These are phyloP conservation scores for Tenrec ecaudatus DNA, from an alignment of 2,113 vertebrate species.

Conservation along the genomic window DNA sequence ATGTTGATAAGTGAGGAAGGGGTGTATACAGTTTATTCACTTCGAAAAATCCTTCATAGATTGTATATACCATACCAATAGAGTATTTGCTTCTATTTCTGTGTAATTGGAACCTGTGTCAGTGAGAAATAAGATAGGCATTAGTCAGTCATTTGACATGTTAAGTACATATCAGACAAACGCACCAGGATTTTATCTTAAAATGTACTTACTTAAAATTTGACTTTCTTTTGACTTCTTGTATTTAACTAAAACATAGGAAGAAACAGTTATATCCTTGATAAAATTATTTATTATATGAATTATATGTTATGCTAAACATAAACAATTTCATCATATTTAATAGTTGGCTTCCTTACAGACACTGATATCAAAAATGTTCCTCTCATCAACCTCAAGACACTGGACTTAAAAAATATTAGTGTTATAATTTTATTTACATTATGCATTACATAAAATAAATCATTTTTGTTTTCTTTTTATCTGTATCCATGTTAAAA, in stretches of 20 bases:
- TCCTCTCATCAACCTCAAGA: not conserved
- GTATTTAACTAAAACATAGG: not conserved
- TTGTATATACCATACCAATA: not conserved
- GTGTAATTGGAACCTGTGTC: not conserved
- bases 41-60: not conserved
- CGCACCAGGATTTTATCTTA: no score
- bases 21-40: not conserved
- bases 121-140: not conserved
- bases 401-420: not conserved
- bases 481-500: constrained; percentile 64
- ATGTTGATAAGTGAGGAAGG: no score
- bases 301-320: constrained; percentile 11
- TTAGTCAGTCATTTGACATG: not conserved
- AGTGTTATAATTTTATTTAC: constrained; percentile 54
- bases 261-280: no score
- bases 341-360: not conserved
- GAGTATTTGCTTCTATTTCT: not conserved
- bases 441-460: constrained; percentile 36
- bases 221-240: not conserved
- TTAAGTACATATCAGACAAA: not conserved
- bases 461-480: constrained; percentile 32
- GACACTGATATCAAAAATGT: not conserved
- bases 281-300: not conserved
- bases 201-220: not conserved
- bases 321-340: not conserved